Base-by-base conservation (phyloP, 2,797 vertebrate species). In the Rachycentron canadum region DNA sequence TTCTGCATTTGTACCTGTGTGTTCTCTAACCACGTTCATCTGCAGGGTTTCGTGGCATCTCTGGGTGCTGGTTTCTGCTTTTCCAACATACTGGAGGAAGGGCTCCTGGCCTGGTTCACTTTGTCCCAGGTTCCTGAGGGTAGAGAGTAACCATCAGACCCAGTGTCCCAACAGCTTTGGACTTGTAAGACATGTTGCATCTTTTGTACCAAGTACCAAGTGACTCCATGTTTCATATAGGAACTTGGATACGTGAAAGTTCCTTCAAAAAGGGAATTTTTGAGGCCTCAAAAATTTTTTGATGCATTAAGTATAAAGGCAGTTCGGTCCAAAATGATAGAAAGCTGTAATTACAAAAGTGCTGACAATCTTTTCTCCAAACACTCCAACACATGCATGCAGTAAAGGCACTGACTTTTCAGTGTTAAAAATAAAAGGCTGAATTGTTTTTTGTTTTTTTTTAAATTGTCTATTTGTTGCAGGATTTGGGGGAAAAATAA, bases 111-210 rank as follows among this genome's bases (percentile, higher is more conserved):
- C 32, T 13, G 25, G 40, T 23, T 60, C 21, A 3, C 2, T 58
- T 9, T 59, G 76, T 19, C 4, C 67, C 6, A 77, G 1, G 47
- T 88, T 57, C 60, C 91, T 93, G 70, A 23, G 40, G 55, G n/a
- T n/a, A n/a, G 25, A 55, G n/a, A 49, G 7, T 6, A 58, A 23
- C 4, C 25, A 57, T 19, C 41, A 76, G 1, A 58, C 10, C 21
- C 28, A 45, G 52, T 41, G 25, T 58, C 43, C 26, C 3, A 23
- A 64, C 60, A 7, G 30, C 26, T 56, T 79, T 64, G 0, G 32
- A 1, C 17, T 0, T 52, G 1, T 5, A 10, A 53, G 23, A 43
- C 30, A 57, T 5, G 6, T 7, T 26, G 6, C 12, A 9, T 32
- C 7, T 68, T 21, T 4, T 10, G 2, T 2, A n/a, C n/a, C n/a